Evolutionary conservation across 2,113 vertebrate genomes (phyloP).

Genomic region (Spea multiplicata): DNA sequence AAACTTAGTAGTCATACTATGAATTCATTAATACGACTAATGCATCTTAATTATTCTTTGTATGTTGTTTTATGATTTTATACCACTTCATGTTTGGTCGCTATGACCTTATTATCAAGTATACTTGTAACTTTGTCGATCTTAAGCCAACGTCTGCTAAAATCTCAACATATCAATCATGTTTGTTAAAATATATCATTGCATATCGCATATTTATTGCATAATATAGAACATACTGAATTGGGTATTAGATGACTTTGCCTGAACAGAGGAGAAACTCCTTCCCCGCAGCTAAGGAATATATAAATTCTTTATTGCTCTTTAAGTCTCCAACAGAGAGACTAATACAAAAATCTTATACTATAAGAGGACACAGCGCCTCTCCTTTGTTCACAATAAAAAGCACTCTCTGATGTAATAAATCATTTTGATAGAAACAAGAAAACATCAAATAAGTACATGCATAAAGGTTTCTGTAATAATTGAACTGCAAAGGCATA

Average conservation of each 20-base stretch:
- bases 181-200: background rate
- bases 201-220: background rate
- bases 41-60: no score
- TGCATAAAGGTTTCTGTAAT: constrained; percentile 18
- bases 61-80: no score
- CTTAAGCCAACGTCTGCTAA: no score
- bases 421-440: constrained; percentile 37
- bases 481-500: constrained; percentile 12
- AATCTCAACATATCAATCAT: no score
- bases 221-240: background rate
- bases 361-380: constrained; percentile 14
- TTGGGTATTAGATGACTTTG: background rate
- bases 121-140: no score
- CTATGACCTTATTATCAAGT: no score
- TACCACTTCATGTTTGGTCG: no score
- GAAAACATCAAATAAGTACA: constrained; percentile 21
- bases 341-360: constrained; percentile 31
- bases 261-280: constrained; percentile 6
- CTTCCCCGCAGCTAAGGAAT: constrained; percentile 3
- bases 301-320: background rate
- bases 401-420: constrained; percentile 13
- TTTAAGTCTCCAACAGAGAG: constrained; percentile 13
- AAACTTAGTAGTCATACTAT: no score
- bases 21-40: no score
- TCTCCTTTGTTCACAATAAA: constrained; percentile 30